Evolutionary conservation across 1,140 invertebrate species (phyloP).

Genomic region (Pachypeltis micranthus): DNA sequence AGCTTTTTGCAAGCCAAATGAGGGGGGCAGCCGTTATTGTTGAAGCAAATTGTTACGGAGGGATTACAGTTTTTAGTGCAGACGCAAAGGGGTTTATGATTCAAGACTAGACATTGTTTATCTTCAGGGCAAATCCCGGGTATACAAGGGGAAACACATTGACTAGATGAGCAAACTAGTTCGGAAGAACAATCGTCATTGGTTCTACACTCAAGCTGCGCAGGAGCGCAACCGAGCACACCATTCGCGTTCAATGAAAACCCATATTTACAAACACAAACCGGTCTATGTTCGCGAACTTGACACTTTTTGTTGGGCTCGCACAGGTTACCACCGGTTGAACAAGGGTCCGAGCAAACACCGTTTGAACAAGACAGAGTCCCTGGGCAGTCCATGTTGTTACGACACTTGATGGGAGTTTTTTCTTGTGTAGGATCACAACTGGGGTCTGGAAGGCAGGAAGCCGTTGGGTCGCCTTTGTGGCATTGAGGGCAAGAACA

Average conservation of each 20-base stretch:
- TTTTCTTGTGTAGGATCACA: conserved; percentile 38
- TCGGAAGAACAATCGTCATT: conserved; percentile 77
- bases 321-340: conserved; percentile 46
- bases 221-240: conserved; percentile 69
- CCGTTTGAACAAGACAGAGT: conserved; percentile 59
- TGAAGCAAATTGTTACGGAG: conserved; percentile 72
- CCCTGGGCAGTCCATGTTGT: conserved; percentile 59
- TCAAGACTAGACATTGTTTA: conserved; percentile 72
- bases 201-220: conserved; percentile 59
- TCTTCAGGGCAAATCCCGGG: conserved; percentile 54
- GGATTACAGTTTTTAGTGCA: conserved; percentile 77
- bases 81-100: conserved; percentile 72
- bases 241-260: conserved; percentile 73
- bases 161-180: conserved; percentile 63
- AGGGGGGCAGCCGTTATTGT: conserved; percentile 73
- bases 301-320: conserved; percentile 73
- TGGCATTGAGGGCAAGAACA: conserved; percentile 81
- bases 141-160: conserved; percentile 75
- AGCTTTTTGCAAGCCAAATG: conserved; percentile 75
- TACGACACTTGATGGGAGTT: conserved; percentile 23
- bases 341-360: conserved; percentile 68
- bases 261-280: conserved; percentile 78
- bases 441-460: conserved; percentile 61
- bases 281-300: conserved; percentile 67
- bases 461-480: conserved; percentile 60